Evolutionary conservation across 2,797 vertebrate species (phyloP).

Genomic region (Malurus splendens): DNA sequence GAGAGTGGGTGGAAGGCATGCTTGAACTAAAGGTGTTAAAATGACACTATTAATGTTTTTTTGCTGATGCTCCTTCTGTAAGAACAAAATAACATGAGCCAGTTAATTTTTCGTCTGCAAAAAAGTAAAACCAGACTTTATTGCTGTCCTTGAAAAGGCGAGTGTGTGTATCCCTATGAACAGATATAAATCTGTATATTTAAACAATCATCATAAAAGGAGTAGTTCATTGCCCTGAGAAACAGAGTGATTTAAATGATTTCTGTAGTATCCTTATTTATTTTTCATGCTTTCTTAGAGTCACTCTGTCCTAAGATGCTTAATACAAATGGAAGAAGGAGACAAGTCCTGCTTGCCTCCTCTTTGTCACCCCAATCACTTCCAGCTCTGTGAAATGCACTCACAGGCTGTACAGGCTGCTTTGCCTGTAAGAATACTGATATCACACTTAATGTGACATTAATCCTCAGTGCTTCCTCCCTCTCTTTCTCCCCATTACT

Average conservation of each 20-base stretch:
- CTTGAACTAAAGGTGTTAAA: slow-evolving; percentile 26
- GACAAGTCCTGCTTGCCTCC: background rate
- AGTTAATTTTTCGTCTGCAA: background rate
- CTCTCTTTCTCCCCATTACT: background rate
- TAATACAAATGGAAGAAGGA: background rate
- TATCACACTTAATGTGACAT: background rate
- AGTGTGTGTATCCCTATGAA: background rate
- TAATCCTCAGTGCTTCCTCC: background rate
- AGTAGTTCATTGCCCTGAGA: background rate
- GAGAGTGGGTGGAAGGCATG: slow-evolving; percentile 17
- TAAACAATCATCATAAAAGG: background rate
- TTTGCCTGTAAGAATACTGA: background rate
- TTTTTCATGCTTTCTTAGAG: background rate
- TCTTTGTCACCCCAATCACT: background rate
- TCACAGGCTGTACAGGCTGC: background rate
- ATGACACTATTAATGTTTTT: background rate
- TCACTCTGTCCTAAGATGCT: background rate
- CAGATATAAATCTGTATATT: background rate
- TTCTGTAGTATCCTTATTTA: background rate
- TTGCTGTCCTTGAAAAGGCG: background rate
- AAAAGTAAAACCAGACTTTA: background rate
- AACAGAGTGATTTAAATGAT: background rate
- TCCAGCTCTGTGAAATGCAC: background rate
- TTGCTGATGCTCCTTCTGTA: background rate
- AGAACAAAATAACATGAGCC: background rate